These are phyloP conservation scores for Acleris emargana DNA, from an alignment of 2,888 invertebrate genomes.

Conservation along the genomic window DNA sequence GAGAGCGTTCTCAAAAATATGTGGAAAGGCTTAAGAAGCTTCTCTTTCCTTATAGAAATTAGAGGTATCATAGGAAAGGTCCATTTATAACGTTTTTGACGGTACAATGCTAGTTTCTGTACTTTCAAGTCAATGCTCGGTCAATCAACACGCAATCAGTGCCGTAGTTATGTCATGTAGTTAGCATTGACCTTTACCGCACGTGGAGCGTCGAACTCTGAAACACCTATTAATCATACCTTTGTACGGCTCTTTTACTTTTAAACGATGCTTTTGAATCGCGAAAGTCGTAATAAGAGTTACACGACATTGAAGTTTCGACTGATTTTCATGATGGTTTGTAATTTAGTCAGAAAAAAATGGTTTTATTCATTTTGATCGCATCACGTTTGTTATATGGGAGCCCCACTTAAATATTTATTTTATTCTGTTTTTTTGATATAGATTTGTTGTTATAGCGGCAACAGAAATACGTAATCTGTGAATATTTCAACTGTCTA, in stretches of 20 bases:
- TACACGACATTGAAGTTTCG: not conserved
- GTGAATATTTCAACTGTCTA: too few species aligned
- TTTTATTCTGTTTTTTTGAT: too few species aligned
- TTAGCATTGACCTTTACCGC: conserved; percentile 43
- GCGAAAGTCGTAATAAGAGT: not conserved
- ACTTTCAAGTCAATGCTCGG: not conserved
- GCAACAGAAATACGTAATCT: too few species aligned
- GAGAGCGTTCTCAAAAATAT: too few species aligned
- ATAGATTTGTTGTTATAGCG: too few species aligned
- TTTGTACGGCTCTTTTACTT: not conserved
- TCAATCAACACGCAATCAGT: conserved; percentile 11
- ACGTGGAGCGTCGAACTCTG: conserved; percentile 37
- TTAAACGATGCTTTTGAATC: not conserved
- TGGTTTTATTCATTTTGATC: too few species aligned
- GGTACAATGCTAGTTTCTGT: not conserved
- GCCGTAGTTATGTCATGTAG: conserved; percentile 32
- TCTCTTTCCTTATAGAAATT: too few species aligned
- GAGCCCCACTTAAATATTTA: too few species aligned
- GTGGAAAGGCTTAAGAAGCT: too few species aligned
- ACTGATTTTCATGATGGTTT: not conserved
- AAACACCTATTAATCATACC: conserved; percentile 22
- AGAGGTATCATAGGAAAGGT: too few species aligned
- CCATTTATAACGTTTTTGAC: not conserved
- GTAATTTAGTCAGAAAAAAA: too few species aligned
- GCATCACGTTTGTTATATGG: too few species aligned